phyloP scores from a whole-genome alignment of 2,113 vertebrate genomes.

The Zosterops borbonicus region DNA sequence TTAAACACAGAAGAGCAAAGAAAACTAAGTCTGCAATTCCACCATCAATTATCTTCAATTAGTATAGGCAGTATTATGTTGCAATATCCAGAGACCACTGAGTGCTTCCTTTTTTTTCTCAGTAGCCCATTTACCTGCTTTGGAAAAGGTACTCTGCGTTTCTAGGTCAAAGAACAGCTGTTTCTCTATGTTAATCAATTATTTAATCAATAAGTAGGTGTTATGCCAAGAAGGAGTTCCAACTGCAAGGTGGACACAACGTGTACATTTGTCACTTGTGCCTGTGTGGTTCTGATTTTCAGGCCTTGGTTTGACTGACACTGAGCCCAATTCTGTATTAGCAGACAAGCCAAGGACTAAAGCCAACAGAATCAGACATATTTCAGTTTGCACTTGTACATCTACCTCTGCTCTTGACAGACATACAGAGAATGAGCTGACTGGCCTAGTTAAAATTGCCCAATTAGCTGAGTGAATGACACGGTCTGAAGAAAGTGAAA shows the following conservation, averaged over 20 bases:
- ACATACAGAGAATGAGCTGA: not conserved
- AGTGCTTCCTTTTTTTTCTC: not conserved
- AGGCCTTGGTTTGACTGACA: not conserved
- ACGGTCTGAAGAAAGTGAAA: not conserved
- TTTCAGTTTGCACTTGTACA: not conserved
- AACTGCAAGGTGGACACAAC: not conserved
- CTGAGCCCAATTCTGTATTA: not conserved
- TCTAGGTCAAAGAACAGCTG: not conserved
- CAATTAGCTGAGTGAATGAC: not conserved
- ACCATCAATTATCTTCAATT: not conserved
- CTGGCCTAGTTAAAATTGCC: not conserved
- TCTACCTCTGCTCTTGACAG: not conserved
- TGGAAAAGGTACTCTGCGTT: not conserved
- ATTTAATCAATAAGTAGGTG: not conserved
- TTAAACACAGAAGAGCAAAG: not conserved
- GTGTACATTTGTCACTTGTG: fast-evolving
- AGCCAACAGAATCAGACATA: not conserved
- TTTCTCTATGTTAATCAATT: not conserved
- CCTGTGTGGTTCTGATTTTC: not conserved
- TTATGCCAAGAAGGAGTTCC: not conserved
- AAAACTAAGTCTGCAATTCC: not conserved
- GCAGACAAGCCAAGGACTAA: not conserved
- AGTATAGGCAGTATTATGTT: not conserved
- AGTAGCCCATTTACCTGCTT: not conserved
- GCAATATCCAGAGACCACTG: not conserved